Base-by-base conservation (phyloP, 2,888 invertebrate genomes). In the Latrodectus hesperus region DNA sequence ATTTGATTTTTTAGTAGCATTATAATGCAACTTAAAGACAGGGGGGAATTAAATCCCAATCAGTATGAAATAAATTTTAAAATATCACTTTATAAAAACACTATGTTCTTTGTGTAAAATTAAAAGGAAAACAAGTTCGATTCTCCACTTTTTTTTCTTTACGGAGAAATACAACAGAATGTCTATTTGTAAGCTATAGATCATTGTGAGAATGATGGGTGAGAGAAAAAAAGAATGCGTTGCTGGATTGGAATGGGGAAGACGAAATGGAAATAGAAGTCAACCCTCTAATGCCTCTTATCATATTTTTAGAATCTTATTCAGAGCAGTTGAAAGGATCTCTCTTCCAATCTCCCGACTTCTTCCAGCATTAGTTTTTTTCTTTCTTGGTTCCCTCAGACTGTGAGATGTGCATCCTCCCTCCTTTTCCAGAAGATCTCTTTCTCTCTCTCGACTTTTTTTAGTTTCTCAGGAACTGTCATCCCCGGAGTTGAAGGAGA, bases 401-500 rank as follows among this genome's bases (percentile, higher is more conserved):
- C n/a, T 51, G 60, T 55, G 74, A 14, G 74, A n/a, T 64, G 64
- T 17, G 12, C 22, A 11, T 71, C 51, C 26, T 51, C 53, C 38
- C n/a, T 22, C 26, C 71, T 71, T 26, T 70, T 60, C 12, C 72
- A 60, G 14, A 76, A 83, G 53, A 81, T 67, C 75, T 17, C 67
- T 84, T 53, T 38, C 38, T 38, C 38, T 38, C 38, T 38, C 38
- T 38, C 38, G 38, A 38, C 26, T 75, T 71, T 76, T 73, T 68
- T 71, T 26, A 68, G 55, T 60, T 53, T 55, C 73, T 65, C 60
- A 26, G 22, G 68, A 68, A 71, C 68, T 78, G 73, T 84, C 79
- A 79, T 60, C 74, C 55, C 22, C n/a, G 49, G 67, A 75, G 76
- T 22, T 71, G 84, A 71, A 72, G 73, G 72, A 73, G 78, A 72